Base-by-base conservation (phyloP, 2,113 vertebrate species). In the Myotis davidii region DNA sequence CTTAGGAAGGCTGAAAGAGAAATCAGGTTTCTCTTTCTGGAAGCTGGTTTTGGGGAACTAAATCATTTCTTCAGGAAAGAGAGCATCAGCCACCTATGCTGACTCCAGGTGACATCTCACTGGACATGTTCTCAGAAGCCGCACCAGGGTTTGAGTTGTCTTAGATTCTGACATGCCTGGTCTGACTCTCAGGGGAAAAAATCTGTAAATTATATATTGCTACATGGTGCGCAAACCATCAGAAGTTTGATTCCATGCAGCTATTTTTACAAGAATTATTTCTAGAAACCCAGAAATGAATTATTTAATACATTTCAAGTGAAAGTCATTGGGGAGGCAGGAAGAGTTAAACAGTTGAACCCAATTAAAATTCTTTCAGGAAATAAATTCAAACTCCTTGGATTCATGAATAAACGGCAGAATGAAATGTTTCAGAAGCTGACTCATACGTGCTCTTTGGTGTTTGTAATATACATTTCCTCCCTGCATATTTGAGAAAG, bases 361-460 rank as follows among this genome's bases (percentile, higher is more conserved):
- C 17, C 37, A 84, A 34, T 91, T 83, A 93, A 87, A 93, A 39
- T 74, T 89, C 50, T 89, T 88, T 85, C 61, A 59, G 94, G 45
- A 85, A 94, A 83, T 78, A 93, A 81, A 74, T 79, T 81, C 23
- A 64, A n/a, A 59, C 25, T 82, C 56, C 37, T 34, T 88, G 85
- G 45, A 23, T 65, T 96, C 56, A 61, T 25, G 29, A 92, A 34
- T 54, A 93, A 81, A 76, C 23, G 54, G 72, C 27, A 84, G 52
- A 88, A 90, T 93, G 86, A 83, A 89, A 37, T 91, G 42, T 42
- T 91, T 91, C 27, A 42, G 70, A 64, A 50, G 34, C 67, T 79
- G 45, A 93, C 56, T 91, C 76, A 73, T 42, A 65, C 37, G 25
- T 52, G 8, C 86, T 74, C 56, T 79, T 88, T 70, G 48, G 65